Percentiles rank a stretch among this genome's conserved stretches.
Conservation (phyloP, 1,140 invertebrate species). For the Glossosoma conforme region DNA sequence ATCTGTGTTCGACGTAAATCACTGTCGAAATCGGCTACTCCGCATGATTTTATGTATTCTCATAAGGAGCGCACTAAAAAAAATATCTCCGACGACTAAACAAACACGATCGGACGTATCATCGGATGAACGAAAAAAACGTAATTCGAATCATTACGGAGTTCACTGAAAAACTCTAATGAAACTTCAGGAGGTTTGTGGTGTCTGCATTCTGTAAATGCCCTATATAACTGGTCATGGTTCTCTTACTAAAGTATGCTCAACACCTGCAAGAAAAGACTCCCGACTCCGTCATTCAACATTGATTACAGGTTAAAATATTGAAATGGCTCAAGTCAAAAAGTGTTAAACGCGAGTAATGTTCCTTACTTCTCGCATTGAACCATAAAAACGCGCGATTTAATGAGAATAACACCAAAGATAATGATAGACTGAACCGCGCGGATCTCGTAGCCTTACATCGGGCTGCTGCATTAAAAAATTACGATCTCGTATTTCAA, state of each 20-base stretch:
- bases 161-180: no score
- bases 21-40: conserved; percentile 22
- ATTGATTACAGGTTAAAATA: conserved; percentile 6
- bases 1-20: conserved; percentile 21
- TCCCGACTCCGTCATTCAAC: not conserved
- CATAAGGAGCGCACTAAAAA: conserved; percentile 5
- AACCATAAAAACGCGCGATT: conserved; percentile 3
- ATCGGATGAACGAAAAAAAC: no score
- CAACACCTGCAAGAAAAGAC: conserved; percentile 12
- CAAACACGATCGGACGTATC: no score
- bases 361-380: not conserved
- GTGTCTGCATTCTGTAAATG: no score
- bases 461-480: not conserved
- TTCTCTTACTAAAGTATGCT: conserved; percentile 10
- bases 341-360: no score
- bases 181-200: no score
- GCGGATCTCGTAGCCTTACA: not conserved
- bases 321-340: no score
- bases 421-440: not conserved
- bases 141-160: no score
- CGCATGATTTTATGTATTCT: conserved; percentile 15
- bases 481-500: conserved; percentile 6
- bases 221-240: conserved; percentile 16
- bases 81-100: no score
- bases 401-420: conserved; percentile 3